Evolutionary conservation across 2,113 vertebrate genomes (phyloP).

Genomic region (Passer domesticus): DNA sequence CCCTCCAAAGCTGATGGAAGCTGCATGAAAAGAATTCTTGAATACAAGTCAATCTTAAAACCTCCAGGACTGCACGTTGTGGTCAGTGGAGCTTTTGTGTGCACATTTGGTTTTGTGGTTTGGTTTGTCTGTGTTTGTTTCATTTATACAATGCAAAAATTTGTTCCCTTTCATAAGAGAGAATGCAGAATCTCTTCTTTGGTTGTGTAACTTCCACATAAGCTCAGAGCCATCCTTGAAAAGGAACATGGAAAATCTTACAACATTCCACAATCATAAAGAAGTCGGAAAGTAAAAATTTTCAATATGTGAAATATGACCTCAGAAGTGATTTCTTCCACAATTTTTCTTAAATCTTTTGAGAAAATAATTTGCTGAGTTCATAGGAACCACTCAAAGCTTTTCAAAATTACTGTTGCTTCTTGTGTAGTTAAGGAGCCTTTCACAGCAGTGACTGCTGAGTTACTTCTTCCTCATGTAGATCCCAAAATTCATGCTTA

Average conservation of each 20-base stretch:
- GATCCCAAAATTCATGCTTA: not conserved
- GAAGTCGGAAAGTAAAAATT: not conserved
- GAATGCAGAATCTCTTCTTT: not conserved
- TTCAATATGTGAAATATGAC: not conserved
- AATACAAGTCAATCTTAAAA: accelerated
- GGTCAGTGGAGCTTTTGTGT: not conserved
- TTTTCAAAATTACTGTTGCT: not conserved
- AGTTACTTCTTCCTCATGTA: not conserved
- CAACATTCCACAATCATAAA: not conserved
- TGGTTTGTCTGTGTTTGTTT: not conserved
- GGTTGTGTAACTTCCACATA: not conserved
- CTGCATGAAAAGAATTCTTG: not conserved
- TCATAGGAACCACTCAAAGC: not conserved
- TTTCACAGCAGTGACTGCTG: not conserved
- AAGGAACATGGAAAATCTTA: not conserved
- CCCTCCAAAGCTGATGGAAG: not conserved
- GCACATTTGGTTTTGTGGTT: not conserved
- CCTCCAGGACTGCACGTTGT: not conserved
- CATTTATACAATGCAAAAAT: not conserved
- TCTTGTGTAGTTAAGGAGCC: not conserved
- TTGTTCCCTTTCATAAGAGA: not conserved
- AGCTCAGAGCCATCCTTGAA: not conserved
- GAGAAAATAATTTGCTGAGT: not conserved
- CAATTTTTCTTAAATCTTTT: not conserved
- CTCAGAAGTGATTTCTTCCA: not conserved